These are phyloP conservation scores for Gavia stellata DNA, from an alignment of 2,113 vertebrate genomes.

Conservation along the genomic window DNA sequence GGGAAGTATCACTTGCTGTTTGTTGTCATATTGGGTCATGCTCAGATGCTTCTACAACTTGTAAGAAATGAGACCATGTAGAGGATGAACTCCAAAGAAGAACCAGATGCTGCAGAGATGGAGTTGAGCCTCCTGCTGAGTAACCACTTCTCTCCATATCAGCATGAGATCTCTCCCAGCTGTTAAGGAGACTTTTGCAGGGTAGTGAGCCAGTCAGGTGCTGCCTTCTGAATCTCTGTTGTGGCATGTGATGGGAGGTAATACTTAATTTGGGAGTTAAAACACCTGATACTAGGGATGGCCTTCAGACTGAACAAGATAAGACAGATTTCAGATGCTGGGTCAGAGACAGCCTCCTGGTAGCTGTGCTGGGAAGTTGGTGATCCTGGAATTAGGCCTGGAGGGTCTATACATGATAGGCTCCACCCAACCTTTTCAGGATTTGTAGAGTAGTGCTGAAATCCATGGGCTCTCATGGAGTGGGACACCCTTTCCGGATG, in stretches of 20 bases:
- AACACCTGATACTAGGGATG: not conserved
- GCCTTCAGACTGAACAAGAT: not conserved
- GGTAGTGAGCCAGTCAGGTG: not conserved
- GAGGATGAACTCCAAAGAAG: not conserved
- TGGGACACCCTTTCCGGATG: too few species aligned
- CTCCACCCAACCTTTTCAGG: not conserved
- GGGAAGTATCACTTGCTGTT: not conserved
- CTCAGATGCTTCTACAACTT: not conserved
- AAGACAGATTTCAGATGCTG: not conserved
- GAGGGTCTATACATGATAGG: not conserved
- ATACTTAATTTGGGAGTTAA: not conserved
- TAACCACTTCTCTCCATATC: not conserved
- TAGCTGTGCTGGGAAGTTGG: rapidly evolving
- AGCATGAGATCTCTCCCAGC: not conserved
- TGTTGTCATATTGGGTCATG: not conserved
- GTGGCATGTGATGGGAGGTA: not conserved
- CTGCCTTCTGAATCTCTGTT: not conserved
- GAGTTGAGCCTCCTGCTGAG: not conserved
- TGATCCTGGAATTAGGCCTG: not conserved
- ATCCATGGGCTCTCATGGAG: not conserved
- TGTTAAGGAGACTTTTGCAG: not conserved
- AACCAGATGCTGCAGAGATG: not conserved
- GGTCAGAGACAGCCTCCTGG: not conserved
- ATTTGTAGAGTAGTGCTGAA: not conserved
- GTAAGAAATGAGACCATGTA: not conserved